A percentile compares a stretch with the other conserved stretches of the same genome.
phyloP scores from a whole-genome alignment of 1,140 invertebrate species.

The Pemphigus obesinymphae region DNA sequence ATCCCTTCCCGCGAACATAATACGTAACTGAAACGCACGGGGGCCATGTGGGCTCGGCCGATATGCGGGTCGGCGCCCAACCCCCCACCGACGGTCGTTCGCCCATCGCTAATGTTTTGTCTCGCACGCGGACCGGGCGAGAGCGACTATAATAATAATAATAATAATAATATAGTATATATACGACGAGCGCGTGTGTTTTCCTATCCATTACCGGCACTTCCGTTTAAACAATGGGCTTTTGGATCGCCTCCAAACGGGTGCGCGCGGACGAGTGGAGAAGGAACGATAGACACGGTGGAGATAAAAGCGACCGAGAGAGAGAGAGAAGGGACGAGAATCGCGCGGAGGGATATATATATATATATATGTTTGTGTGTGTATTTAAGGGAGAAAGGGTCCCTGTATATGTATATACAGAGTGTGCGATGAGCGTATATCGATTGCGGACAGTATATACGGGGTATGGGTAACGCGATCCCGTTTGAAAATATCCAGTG shows the following conservation, averaged over 20 bases:
- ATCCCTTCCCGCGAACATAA: too few relatives aligned
- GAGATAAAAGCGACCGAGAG: background rate
- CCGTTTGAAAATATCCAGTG: constrained; percentile 21
- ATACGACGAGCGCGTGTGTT: constrained; percentile 16
- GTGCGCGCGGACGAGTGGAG: background rate
- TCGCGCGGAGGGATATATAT: background rate
- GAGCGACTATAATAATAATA: too few relatives aligned
- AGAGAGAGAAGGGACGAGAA: background rate
- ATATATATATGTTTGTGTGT: background rate
- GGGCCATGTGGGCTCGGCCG: constrained; percentile 1
- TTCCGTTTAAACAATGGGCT: constrained; percentile 33
- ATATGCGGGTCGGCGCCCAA: background rate
- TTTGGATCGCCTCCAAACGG: constrained; percentile 24
- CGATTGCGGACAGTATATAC: background rate
- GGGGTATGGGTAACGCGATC: background rate
- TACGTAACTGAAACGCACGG: too few relatives aligned
- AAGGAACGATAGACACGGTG: background rate
- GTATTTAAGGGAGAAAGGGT: background rate
- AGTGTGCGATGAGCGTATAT: background rate
- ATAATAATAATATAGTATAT: too few relatives aligned
- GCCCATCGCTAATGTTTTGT: constrained; percentile 1
- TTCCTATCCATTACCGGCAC: constrained; percentile 37
- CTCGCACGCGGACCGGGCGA: background rate
- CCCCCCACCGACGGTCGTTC: background rate
- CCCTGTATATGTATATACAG: background rate